These are phyloP conservation scores for Dysidea cf. avara DNA, from an alignment of 37 sponge, comb jelly and placozoan species.

Conservation along the genomic window DNA sequence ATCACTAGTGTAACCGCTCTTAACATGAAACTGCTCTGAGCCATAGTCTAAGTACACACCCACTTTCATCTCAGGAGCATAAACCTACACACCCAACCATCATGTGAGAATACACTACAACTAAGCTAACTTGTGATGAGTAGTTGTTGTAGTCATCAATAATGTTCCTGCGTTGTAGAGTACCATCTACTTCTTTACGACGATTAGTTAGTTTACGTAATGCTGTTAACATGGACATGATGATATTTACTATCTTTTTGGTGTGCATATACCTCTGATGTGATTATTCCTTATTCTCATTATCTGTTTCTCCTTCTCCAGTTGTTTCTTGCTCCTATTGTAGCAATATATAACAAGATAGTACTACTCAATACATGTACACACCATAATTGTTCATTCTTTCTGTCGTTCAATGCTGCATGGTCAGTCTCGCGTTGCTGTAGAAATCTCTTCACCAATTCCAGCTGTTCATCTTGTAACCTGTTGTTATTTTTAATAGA, in stretches of 20 bases:
- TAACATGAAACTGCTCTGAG: constrained; percentile 82
- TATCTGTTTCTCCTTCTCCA: constrained; percentile 68
- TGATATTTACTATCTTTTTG: no score
- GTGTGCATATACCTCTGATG: constrained; percentile 64
- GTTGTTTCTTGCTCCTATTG: constrained; percentile 85
- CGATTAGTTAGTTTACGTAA: constrained; percentile 82
- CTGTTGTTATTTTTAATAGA: constrained; percentile 21
- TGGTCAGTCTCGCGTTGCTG: constrained; percentile 75
- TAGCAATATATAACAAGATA: background rate
- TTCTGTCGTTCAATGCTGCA: constrained; percentile 62
- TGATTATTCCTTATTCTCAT: constrained; percentile 78
- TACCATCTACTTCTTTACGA: constrained; percentile 78
- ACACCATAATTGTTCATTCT: constrained; percentile 91
- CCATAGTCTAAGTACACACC: constrained; percentile 88
- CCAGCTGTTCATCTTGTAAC: constrained; percentile 71
- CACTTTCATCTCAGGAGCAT: constrained; percentile 90
- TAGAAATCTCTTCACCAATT: constrained; percentile 71
- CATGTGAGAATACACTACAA: background rate
- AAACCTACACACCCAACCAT: constrained; percentile 43
- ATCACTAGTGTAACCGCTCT: constrained; percentile 42
- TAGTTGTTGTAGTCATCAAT: constrained; percentile 85
- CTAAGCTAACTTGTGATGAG: constrained; percentile 72
- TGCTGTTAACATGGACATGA: constrained; percentile 28
- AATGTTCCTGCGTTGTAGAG: constrained; percentile 61
- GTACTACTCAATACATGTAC: constrained; percentile 6